Conservation (phyloP, 2,888 invertebrate species). For the Amiota mariae region DNA sequence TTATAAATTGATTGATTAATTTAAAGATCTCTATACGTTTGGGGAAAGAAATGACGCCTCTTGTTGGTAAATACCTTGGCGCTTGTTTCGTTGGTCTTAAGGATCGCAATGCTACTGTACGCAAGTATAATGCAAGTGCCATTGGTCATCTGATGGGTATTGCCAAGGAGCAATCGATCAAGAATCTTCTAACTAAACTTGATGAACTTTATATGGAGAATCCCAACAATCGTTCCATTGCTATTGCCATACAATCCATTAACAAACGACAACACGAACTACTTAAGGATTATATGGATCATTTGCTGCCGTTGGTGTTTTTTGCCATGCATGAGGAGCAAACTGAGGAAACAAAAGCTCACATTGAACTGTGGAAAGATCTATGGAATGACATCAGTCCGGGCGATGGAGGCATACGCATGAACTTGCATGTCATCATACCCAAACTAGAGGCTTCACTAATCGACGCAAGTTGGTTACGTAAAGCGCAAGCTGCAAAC, state of each 20-base stretch:
- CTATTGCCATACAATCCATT: conserved; percentile 84
- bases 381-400: conserved; percentile 92
- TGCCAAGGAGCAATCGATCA: conserved; percentile 81
- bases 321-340: conserved; percentile 92
- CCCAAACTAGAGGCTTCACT: conserved; percentile 81
- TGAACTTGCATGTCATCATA: conserved; percentile 83
- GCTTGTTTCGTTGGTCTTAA: conserved; percentile 81
- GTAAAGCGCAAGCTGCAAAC: conserved; percentile 90
- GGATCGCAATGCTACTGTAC: conserved; percentile 87
- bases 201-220: conserved; percentile 81
- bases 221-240: conserved; percentile 82
- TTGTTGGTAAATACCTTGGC: conserved; percentile 77
- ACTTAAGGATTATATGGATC: conserved; percentile 83
- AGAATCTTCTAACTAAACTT: conserved; percentile 77
- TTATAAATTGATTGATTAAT: conserved; percentile 49
- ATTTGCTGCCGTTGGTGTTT: conserved; percentile 88
- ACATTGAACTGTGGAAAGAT: conserved; percentile 87
- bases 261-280: conserved; percentile 88
- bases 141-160: conserved; percentile 88
- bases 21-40: conserved; percentile 74
- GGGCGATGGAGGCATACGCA: conserved; percentile 88
- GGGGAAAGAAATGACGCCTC: conserved; percentile 76
- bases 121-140: conserved; percentile 88
- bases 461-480: conserved; percentile 89
- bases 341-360: conserved; percentile 77